Conservation (phyloP, 1,140 invertebrate genomes). For the Sminthurides bifidus region DNA sequence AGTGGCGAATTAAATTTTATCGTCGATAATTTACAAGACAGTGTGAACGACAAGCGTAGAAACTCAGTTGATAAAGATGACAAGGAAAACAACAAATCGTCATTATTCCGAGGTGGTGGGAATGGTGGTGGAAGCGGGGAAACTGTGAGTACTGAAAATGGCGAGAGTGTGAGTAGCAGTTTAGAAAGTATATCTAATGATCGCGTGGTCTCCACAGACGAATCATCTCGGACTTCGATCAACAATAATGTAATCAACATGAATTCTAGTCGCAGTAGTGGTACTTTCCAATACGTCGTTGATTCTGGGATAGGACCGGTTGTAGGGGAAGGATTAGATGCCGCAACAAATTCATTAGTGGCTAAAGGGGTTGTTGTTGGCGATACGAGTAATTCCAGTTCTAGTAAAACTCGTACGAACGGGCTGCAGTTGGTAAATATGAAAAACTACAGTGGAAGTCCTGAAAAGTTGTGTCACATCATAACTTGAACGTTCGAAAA, state of each 20-base stretch:
- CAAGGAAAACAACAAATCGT: conserved; percentile 23
- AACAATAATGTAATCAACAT: conserved; percentile 1
- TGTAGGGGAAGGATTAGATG: neutral
- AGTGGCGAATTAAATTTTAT: conserved; percentile 3
- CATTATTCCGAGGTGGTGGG: neutral
- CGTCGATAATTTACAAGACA: no score
- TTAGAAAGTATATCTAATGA: neutral
- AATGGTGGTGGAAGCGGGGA: neutral
- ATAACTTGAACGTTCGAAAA: neutral
- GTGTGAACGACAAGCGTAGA: conserved; percentile 11
- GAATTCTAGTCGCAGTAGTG: conserved; percentile 4
- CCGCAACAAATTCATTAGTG: neutral
- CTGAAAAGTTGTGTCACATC: conserved; percentile 1
- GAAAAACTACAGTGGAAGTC: conserved; percentile 1
- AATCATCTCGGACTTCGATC: neutral
- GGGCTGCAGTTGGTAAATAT: conserved; percentile 1
- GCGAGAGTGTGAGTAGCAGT: neutral
- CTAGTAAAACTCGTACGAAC: neutral
- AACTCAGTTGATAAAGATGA: conserved; percentile 25
- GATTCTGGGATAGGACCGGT: conserved; percentile 1
- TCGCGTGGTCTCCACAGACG: neutral
- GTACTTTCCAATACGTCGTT: conserved; percentile 1
- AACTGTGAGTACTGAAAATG: conserved; percentile 1
- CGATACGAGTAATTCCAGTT: neutral
- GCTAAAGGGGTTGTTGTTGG: neutral